Percentiles rank a stretch among this genome's conserved stretches.
phyloP scores from a whole-genome alignment of 2,888 invertebrate species.

The Ornithoptera alexandrae region DNA sequence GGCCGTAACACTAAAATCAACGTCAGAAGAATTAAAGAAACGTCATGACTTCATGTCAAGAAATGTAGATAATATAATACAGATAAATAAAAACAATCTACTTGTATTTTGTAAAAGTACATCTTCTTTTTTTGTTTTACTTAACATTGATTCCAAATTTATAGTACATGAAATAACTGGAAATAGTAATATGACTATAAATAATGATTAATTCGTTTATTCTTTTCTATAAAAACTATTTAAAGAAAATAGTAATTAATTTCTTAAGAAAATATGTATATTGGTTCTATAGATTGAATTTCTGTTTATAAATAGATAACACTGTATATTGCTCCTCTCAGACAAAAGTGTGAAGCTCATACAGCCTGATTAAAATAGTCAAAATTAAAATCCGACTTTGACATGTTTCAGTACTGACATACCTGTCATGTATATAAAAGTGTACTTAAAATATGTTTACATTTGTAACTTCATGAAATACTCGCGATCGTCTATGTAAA shows the following conservation, averaged over 20 bases:
- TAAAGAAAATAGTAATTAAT: too few relatives aligned
- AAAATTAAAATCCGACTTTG: neutral
- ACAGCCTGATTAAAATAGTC: neutral
- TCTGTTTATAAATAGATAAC: neutral
- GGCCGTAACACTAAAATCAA: conserved; percentile 20
- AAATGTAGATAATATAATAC: conserved; percentile 1
- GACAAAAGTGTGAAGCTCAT: neutral
- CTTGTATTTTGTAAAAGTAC: neutral
- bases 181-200: too few relatives aligned
- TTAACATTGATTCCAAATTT: too few relatives aligned
- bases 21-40: conserved; percentile 22
- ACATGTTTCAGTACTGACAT: neutral
- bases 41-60: conserved; percentile 20
- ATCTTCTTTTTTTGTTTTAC: too few relatives aligned
- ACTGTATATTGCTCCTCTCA: neutral
- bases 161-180: too few relatives aligned
- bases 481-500: neutral
- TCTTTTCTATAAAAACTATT: too few relatives aligned
- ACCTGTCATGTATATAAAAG: conserved; percentile 1
- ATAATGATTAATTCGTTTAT: too few relatives aligned
- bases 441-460: conserved; percentile 14
- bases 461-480: conserved; percentile 2
- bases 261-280: too few relatives aligned
- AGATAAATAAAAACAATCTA: neutral
- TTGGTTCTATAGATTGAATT: too few relatives aligned